Evolutionary conservation across 1,140 invertebrate species (phyloP).

Genomic region (Drosophila albomicans): DNA sequence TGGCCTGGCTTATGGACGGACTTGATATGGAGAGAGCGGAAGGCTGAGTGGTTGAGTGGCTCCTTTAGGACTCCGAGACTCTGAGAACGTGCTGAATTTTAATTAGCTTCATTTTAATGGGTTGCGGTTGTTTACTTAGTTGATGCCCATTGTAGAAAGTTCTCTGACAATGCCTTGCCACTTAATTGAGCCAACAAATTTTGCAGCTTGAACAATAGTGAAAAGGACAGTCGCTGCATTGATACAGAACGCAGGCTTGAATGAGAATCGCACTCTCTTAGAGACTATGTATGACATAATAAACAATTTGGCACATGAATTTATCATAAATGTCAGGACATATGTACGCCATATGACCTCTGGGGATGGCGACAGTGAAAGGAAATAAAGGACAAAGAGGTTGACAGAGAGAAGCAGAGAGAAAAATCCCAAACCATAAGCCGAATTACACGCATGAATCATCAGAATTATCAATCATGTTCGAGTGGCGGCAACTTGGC

Average conservation of each 20-base stretch:
- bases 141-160: conserved; percentile 15
- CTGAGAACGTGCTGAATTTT: conserved; percentile 74
- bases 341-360: conserved; percentile 39
- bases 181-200: conserved; percentile 33
- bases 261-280: not conserved
- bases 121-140: conserved; percentile 57
- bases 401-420: not conserved
- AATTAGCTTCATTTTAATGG: conserved; percentile 72
- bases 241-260: not conserved
- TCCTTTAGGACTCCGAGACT: not conserved
- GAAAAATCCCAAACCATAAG: conserved; percentile 36
- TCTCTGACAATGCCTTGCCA: conserved; percentile 11
- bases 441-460: conserved; percentile 78
- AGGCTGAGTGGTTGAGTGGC: conserved; percentile 25
- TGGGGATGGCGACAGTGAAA: not conserved
- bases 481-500: conserved; percentile 60
- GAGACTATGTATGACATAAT: not conserved
- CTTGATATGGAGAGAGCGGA: not conserved
- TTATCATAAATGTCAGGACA: conserved; percentile 55
- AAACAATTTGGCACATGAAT: conserved; percentile 40
- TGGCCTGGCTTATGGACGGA: conserved; percentile 63
- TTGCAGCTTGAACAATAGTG: not conserved
- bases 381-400: conserved; percentile 3
- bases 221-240: conserved; percentile 11
- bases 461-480: conserved; percentile 81